Conservation (phyloP, 2,797 vertebrate genomes). For the Parambassis ranga region DNA sequence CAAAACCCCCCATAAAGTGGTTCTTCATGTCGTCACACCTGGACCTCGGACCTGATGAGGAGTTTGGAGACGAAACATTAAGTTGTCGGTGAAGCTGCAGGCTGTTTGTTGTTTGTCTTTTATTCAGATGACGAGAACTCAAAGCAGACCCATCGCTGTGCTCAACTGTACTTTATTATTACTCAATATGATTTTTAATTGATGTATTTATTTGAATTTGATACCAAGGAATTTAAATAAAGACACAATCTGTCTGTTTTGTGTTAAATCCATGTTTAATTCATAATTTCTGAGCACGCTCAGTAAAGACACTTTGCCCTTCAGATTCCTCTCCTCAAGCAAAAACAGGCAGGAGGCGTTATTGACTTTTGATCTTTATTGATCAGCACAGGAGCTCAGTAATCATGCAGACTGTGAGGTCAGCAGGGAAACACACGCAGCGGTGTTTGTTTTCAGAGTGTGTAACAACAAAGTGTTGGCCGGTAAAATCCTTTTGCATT, state of each 20-base stretch:
- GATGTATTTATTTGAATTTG: no score
- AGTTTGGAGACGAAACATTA: background rate
- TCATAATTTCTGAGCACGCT: background rate
- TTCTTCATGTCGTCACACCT: conserved; percentile 6
- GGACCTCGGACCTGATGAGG: background rate
- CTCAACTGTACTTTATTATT: background rate
- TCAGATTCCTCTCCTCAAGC: background rate
- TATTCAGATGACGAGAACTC: conserved; percentile 13
- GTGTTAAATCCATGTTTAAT: background rate
- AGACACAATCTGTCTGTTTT: background rate
- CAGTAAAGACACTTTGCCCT: conserved; percentile 1
- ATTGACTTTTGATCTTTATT: conserved; percentile 45
- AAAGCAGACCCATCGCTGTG: background rate
- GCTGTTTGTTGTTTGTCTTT: conserved; percentile 24
- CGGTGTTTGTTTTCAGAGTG: background rate
- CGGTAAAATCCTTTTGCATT: background rate
- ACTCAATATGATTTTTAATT: background rate
- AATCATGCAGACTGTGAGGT: conserved; percentile 13
- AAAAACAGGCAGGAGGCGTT: conserved; percentile 10
- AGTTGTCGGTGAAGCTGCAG: conserved; percentile 11
- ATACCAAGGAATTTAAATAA: no score
- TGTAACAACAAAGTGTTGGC: background rate
- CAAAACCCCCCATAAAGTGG: background rate
- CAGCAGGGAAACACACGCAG: background rate
- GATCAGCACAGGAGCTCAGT: conserved; percentile 6